Conservation (phyloP, 30 jellyfish, hydroid and myxozoan genomes). For the Chironex yamaguchii region DNA sequence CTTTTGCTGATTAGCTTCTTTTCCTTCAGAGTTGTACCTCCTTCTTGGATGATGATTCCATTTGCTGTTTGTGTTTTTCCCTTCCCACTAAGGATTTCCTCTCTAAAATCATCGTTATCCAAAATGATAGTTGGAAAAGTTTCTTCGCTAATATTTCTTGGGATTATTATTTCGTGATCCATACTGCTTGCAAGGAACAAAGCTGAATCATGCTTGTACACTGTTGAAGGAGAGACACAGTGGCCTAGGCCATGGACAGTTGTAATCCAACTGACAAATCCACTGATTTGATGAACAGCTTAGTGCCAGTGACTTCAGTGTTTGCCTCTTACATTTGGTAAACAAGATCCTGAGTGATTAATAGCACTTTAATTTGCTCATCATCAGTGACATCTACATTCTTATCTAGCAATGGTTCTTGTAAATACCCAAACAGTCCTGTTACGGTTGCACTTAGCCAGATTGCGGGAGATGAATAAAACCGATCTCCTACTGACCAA, state of each 20-base stretch:
- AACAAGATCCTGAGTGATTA: constrained; percentile 67
- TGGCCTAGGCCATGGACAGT: constrained; percentile 68
- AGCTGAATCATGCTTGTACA: constrained; percentile 68
- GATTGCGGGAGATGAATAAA: too few species aligned
- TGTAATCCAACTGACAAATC: constrained; percentile 24
- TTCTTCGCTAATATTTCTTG: constrained; percentile 31
- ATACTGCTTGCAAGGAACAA: constrained; percentile 29
- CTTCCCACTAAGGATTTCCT: constrained; percentile 60
- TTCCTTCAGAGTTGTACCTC: constrained; percentile 3
- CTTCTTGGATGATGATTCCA: constrained; percentile 52
- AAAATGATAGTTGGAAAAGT: constrained; percentile 31
- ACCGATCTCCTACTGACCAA: too few species aligned
- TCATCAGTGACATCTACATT: constrained; percentile 22
- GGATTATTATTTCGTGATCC: constrained; percentile 32
- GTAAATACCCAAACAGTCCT: constrained; percentile 61
- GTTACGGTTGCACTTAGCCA: too few species aligned
- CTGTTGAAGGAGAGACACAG: constrained; percentile 74
- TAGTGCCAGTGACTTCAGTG: constrained; percentile 63
- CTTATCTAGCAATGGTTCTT: constrained; percentile 57
- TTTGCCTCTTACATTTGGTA: constrained; percentile 50
- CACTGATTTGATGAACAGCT: constrained; percentile 74
- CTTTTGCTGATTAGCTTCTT: constrained; percentile 4
- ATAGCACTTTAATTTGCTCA: constrained; percentile 46
- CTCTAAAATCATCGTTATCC: constrained; percentile 66
- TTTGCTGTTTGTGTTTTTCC: constrained; percentile 70